Evolutionary conservation across 1,140 invertebrate genomes (phyloP).

Genomic region (Scaptomyza montana): DNA sequence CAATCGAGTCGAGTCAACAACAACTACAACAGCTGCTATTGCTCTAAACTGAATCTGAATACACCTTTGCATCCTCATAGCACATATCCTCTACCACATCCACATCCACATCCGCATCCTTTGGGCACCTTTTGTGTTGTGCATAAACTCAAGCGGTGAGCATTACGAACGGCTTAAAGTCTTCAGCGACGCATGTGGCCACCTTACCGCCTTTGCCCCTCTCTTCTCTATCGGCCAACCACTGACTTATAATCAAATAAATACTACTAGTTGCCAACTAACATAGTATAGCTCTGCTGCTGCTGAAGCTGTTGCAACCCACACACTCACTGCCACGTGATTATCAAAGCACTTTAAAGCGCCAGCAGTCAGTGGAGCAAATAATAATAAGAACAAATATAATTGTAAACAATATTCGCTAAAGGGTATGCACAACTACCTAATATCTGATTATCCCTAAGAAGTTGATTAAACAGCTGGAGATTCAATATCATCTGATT

Average conservation of each 20-base stretch:
- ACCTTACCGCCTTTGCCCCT: neutral
- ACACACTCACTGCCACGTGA: slow-evolving; percentile 50
- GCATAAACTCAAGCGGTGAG: slow-evolving; percentile 62
- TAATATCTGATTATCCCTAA: neutral
- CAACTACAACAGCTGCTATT: slow-evolving; percentile 12
- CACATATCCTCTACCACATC: slow-evolving; percentile 27
- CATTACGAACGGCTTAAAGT: slow-evolving; percentile 79
- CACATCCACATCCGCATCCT: slow-evolving; percentile 38
- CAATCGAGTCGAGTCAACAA: slow-evolving; percentile 36
- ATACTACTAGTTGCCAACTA: slow-evolving; percentile 36
- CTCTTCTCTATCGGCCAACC: neutral
- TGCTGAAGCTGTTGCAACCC: slow-evolving; percentile 7
- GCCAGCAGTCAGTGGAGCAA: slow-evolving; percentile 5
- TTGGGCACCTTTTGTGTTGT: slow-evolving; percentile 70
- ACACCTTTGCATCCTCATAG: slow-evolving; percentile 12
- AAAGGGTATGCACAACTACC: slow-evolving; percentile 1
- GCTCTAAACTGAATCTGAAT: slow-evolving; percentile 24
- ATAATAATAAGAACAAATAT: slow-evolving; percentile 14
- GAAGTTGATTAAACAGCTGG: no score
- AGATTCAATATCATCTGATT: no score
- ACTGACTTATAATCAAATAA: slow-evolving; percentile 71
- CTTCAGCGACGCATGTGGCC: slow-evolving; percentile 60
- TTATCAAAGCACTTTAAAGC: slow-evolving; percentile 55
- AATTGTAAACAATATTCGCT: neutral
- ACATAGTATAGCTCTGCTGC: no score